Base-by-base conservation (phyloP, 2,113 vertebrate species). In the Rattus norvegicus region DNA sequence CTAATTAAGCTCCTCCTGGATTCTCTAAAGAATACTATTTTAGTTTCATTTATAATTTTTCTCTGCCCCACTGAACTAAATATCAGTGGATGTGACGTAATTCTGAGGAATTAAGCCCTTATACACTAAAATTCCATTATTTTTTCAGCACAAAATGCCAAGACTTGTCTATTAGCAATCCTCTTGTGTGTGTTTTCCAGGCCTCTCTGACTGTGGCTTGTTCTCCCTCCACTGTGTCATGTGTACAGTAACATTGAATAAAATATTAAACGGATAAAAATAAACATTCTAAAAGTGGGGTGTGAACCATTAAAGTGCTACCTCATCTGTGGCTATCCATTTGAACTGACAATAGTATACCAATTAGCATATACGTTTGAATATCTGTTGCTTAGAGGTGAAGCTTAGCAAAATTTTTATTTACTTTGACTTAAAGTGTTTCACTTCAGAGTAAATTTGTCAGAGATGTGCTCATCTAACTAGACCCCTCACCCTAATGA, bases 21-120 rank as follows among this genome's bases (percentile, higher is more conserved):
- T 96, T 83, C 59, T 95, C 92, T 56, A 14, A 96, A 30, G 54
- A 83, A 92, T 96, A 97, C 72, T 88, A 89, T 83, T 92, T 93
- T 92, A 47, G 81, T 79, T 86, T 95, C 33, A 94, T n/a, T 65
- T 95, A 92, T 47, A 96, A 88, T 36, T 65, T 94, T 24, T 96
- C 52, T 89, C 59, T 97, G 30, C 22, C 83, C 59, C 61, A 61
- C 7, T 77, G 67, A 93, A 72, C 77, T 96, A 93, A 95, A 95
- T 54, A 81, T 84, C 54, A 91, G 54, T 87, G n/a, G 33, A 79
- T 94, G 49, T 84, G 69, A 75, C 5, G 0, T 85, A 90, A 84
- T 80, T 92, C 91, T 26, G 92, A 83, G 39, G 26, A 93, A 4
- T 59, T 94, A 88, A 91, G 39, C 12, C 67, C 49, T 93, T 56